Percentiles rank a stretch among this genome's conserved stretches.
phyloP scores from a whole-genome alignment of 1,140 invertebrate species.

The Aporrectodea caliginosa region DNA sequence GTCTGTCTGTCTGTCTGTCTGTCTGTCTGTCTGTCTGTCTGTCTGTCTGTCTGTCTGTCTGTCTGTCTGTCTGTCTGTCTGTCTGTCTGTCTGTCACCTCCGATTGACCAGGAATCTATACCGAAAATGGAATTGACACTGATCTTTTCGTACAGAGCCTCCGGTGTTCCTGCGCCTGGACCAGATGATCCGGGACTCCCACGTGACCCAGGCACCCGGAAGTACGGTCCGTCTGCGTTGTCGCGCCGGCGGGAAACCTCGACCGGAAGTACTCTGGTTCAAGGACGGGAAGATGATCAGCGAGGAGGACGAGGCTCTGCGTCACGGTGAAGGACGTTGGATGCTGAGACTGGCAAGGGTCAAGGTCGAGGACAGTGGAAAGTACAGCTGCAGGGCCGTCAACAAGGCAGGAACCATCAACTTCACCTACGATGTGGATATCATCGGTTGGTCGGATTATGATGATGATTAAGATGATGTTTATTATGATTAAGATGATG shows the following conservation, averaged over 20 bases:
- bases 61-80: conserved; percentile 1
- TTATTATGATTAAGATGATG: background rate
- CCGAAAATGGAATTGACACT: too few species aligned
- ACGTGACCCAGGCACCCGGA: conserved; percentile 37
- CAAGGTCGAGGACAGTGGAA: background rate
- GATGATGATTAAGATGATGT: background rate
- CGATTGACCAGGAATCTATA: too few species aligned
- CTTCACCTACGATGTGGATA: conserved; percentile 44
- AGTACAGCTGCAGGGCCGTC: background rate
- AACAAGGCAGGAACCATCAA: conserved; percentile 45
- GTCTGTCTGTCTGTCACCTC: background rate
- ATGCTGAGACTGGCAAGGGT: background rate
- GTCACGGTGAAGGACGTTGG: background rate
- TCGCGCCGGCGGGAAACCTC: conserved; percentile 52
- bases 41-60: conserved; percentile 1
- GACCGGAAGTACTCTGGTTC: conserved; percentile 54
- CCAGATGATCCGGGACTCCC: conserved; percentile 37
- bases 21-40: conserved; percentile 1
- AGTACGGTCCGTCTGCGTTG: conserved; percentile 48
- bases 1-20: conserved; percentile 1
- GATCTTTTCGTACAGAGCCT: conserved; percentile 32
- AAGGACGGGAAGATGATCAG: conserved; percentile 38
- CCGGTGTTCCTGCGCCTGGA: conserved; percentile 41
- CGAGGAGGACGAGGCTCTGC: conserved; percentile 6
- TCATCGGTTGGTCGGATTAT: conserved; percentile 39